Base-by-base conservation (phyloP, 2,113 vertebrate species). In the Hystrix brachyura region DNA sequence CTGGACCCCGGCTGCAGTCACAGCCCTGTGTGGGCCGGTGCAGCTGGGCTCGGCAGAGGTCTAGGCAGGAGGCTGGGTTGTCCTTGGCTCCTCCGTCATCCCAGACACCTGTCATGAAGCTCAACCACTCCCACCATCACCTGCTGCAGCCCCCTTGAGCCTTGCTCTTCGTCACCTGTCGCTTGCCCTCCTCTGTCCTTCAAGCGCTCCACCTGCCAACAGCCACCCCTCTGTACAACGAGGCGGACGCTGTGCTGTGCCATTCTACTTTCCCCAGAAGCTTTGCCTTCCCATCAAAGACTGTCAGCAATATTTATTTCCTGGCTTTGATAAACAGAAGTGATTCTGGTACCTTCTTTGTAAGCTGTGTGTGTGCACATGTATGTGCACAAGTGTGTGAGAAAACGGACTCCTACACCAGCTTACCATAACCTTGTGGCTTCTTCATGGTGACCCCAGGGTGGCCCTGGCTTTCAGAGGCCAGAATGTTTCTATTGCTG, bases 211-310 rank as follows among this genome's bases (percentile, higher is more conserved):
- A 96, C 89, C 94, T 71, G 90, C 89, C 0, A 0, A 97, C 88
- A 96, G 88, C 85, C 74, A 69, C 94, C 90, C 95, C 94, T 97
- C 94, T 97, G 97, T 94, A 91, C 55, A 34, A 90, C 48, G 84
- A 94, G 97, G 57, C 67, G 89, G 92, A 80, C 13, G 87, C 92
- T 88, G 92, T 0, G 85, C 53, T 96, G 67, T 97, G 89, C 34
- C 89, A 80, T 34, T 57, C 93, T 94, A 69, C 18, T 90, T 51
- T 59, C 82, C 67, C n/a, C 23, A 69, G 79, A 46, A 87, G 51
- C 93, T 95, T 92, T 14, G 38, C 80, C 92, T 95, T 67, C 93
- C 55, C 38, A 60, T 80, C 90, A 96, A 83, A 97, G 95, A 76
- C 62, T 74, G 46, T 85, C 76, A 60, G 69, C 79, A 60, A 23